These are phyloP conservation scores for Indicator indicator DNA, from an alignment of 2,113 vertebrate genomes.

Conservation along the genomic window DNA sequence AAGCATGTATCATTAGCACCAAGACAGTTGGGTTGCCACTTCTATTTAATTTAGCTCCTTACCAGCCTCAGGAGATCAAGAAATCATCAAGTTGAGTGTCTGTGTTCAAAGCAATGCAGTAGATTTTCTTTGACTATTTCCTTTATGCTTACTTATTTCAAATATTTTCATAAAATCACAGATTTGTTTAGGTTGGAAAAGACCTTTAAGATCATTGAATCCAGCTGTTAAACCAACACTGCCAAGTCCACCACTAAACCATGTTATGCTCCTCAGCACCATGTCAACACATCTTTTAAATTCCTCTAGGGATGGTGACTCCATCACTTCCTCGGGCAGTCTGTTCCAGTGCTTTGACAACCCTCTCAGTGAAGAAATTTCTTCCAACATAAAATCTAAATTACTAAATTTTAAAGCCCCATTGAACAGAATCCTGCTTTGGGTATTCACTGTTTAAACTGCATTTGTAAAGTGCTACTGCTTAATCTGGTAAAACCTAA, in stretches of 20 bases:
- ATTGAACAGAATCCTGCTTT: not conserved
- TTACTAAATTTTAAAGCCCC: not conserved
- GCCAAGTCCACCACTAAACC: too few species aligned
- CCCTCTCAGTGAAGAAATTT: too few species aligned
- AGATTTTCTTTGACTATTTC: not conserved
- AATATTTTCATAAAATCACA: not conserved
- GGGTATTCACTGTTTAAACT: not conserved
- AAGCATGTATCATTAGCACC: fast-evolving
- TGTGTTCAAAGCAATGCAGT: not conserved
- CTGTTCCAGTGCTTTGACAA: too few species aligned
- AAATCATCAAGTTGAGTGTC: not conserved
- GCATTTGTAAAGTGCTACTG: not conserved
- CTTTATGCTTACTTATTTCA: not conserved
- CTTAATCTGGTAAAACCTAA: not conserved
- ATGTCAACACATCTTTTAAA: too few species aligned
- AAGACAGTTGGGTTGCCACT: not conserved
- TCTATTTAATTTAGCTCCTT: not conserved
- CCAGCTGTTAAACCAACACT: too few species aligned
- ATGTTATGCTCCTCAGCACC: too few species aligned
- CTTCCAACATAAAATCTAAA: too few species aligned
- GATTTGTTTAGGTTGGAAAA: too few species aligned
- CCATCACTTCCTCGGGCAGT: too few species aligned
- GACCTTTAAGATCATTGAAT: too few species aligned
- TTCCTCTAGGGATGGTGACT: too few species aligned
- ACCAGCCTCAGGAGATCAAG: not conserved